Conservation (phyloP, 2,888 invertebrate species). For the Drosophila anceps region DNA sequence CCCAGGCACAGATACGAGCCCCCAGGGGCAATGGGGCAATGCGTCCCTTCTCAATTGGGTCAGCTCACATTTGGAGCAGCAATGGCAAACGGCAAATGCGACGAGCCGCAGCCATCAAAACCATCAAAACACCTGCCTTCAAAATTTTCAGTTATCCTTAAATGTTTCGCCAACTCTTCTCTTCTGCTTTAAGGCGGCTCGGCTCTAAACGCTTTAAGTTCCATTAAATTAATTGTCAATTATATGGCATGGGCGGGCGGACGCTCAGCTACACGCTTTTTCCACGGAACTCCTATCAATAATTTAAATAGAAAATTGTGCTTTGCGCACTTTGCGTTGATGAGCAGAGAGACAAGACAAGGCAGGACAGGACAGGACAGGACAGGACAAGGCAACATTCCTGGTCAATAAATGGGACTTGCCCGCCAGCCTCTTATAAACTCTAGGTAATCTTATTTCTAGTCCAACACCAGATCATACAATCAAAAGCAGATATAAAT, state of each 20-base stretch:
- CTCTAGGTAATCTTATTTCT: neutral
- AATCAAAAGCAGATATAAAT: neutral
- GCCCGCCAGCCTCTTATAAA: neutral
- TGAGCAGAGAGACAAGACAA: neutral
- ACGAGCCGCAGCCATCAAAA: constrained; percentile 56
- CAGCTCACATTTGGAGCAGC: constrained; percentile 73
- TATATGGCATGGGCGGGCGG: neutral
- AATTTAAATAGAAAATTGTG: constrained; percentile 9
- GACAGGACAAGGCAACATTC: neutral
- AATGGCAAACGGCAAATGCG: constrained; percentile 58
- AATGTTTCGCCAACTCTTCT: constrained; percentile 18
- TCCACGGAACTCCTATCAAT: constrained; percentile 15
- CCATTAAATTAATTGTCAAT: constrained; percentile 44
- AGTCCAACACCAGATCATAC: neutral
- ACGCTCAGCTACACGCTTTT: neutral
- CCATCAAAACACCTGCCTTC: constrained; percentile 40
- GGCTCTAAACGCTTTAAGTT: constrained; percentile 33
- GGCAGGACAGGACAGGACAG: neutral
- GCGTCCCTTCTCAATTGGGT: constrained; percentile 68
- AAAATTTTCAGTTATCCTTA: constrained; percentile 29
- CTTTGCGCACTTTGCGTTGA: neutral
- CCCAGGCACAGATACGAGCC: constrained; percentile 41
- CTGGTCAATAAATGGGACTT: no score
- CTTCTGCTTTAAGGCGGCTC: no score
- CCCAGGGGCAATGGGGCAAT: constrained; percentile 46